Percentiles rank a stretch among this genome's conserved stretches.
phyloP scores from a whole-genome alignment of 2,797 vertebrate genomes.

The Somateria mollissima region DNA sequence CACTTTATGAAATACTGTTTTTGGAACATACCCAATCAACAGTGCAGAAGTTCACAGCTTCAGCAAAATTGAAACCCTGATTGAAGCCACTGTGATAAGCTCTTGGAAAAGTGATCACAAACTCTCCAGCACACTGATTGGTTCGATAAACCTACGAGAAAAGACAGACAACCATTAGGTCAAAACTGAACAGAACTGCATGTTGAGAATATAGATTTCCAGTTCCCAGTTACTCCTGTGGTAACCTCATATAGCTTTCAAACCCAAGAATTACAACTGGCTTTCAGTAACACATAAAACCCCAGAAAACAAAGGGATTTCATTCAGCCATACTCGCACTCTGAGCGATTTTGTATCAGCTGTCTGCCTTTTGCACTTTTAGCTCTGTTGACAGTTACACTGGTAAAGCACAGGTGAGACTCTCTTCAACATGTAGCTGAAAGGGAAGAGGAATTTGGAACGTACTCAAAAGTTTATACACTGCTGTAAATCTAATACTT shows the following conservation, averaged over 20 bases:
- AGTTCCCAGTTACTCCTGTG: background rate
- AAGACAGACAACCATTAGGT: background rate
- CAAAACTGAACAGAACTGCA: background rate
- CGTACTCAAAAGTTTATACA: background rate
- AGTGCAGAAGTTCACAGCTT: slow-evolving; percentile 98
- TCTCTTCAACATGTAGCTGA: background rate
- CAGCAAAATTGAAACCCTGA: slow-evolving; percentile 99
- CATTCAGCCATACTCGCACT: background rate
- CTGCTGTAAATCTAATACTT: background rate
- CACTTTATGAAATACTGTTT: background rate
- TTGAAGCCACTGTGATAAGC: slow-evolving; percentile 99
- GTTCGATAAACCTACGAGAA: slow-evolving; percentile 91
- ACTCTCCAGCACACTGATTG: slow-evolving; percentile 98
- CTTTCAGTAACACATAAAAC: background rate
- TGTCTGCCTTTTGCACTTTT: background rate
- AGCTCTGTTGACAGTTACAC: background rate
- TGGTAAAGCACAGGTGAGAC: background rate
- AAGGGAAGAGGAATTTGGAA: background rate
- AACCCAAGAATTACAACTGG: background rate
- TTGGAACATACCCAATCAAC: slow-evolving; percentile 91
- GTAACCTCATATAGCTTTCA: rapidly evolving
- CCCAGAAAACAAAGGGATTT: background rate
- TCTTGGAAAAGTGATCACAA: slow-evolving; percentile 98
- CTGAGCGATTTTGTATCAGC: background rate
- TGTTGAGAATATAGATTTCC: background rate